phyloP scores from a whole-genome alignment of 2,888 invertebrate species.

The Phasia obesa region DNA sequence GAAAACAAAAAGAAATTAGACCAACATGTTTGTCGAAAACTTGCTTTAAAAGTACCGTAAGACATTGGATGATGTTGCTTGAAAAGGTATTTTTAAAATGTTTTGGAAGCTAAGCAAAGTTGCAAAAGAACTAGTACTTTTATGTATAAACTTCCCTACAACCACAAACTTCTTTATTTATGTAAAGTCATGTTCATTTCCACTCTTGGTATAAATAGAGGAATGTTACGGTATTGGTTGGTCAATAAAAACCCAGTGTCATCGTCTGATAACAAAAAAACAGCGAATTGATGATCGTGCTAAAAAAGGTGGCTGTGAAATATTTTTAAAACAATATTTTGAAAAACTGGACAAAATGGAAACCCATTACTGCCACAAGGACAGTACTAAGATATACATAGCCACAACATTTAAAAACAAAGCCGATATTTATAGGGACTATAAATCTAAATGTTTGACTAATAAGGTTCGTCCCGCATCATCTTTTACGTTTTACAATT shows the following conservation, averaged over 20 bases:
- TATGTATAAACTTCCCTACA: too few species aligned
- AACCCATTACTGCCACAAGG: background rate
- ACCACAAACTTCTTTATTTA: slow-evolving; percentile 2
- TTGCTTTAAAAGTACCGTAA: too few species aligned
- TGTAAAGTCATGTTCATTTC: slow-evolving; percentile 3
- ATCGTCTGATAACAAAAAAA: slow-evolving; percentile 12
- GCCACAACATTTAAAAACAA: slow-evolving; percentile 19
- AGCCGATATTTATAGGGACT: slow-evolving; percentile 19
- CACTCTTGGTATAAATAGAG: slow-evolving; percentile 13
- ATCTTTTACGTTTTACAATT: slow-evolving; percentile 4
- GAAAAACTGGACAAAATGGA: slow-evolving; percentile 7
- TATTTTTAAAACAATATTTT: slow-evolving; percentile 11
- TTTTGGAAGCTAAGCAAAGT: too few species aligned
- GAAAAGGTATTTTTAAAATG: too few species aligned
- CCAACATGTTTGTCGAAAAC: too few species aligned
- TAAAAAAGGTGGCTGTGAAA: slow-evolving; percentile 8
- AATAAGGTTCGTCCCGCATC: slow-evolving; percentile 1
- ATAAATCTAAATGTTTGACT: slow-evolving; percentile 7
- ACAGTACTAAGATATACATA: slow-evolving; percentile 8
- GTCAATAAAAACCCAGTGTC: slow-evolving; percentile 4
- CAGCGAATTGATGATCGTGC: background rate
- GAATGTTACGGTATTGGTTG: slow-evolving; percentile 13
- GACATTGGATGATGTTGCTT: too few species aligned
- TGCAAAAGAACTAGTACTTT: too few species aligned
- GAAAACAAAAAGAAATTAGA: too few species aligned